These are phyloP conservation scores for Seriola dumerili DNA, from an alignment of 2,113 vertebrate species.

Conservation along the genomic window DNA sequence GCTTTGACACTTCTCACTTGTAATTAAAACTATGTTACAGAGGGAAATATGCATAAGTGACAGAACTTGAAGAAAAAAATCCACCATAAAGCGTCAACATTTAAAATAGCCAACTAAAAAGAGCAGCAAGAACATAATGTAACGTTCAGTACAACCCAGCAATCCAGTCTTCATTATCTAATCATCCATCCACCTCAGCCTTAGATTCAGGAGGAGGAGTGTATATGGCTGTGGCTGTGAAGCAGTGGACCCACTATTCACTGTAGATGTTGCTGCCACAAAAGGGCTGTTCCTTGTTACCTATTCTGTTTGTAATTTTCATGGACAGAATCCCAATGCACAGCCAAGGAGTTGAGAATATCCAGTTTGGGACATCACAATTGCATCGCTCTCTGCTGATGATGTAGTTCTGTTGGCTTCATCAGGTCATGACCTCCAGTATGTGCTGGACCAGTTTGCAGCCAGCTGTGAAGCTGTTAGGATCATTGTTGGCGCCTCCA, in stretches of 20 bases:
- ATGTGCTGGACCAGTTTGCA: not conserved
- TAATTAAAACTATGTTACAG: constrained; percentile 22
- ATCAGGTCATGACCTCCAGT: not conserved
- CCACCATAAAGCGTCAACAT: not conserved
- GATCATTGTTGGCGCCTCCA: constrained; percentile 1
- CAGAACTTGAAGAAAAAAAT: constrained; percentile 12
- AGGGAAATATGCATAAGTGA: constrained; percentile 22
- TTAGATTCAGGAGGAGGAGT: not conserved
- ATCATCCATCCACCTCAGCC: not conserved
- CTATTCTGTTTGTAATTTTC: not conserved
- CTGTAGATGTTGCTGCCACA: not conserved
- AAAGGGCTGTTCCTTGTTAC: not conserved
- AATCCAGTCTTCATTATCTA: not conserved
- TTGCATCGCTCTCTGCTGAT: not conserved
- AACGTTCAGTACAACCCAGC: not conserved
- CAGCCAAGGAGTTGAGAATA: constrained; percentile 11
- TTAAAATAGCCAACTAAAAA: not conserved
- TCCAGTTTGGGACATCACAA: not conserved
- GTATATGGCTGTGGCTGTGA: not conserved
- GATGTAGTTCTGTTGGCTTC: constrained; percentile 10
- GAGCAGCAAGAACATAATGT: not conserved
- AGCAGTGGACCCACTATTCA: not conserved
- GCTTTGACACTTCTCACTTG: constrained; percentile 55
- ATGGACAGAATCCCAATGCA: not conserved
- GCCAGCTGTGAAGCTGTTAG: not conserved